These are phyloP conservation scores for Chlorops oryzae DNA, from an alignment of 1,140 invertebrate species.

Conservation along the genomic window DNA sequence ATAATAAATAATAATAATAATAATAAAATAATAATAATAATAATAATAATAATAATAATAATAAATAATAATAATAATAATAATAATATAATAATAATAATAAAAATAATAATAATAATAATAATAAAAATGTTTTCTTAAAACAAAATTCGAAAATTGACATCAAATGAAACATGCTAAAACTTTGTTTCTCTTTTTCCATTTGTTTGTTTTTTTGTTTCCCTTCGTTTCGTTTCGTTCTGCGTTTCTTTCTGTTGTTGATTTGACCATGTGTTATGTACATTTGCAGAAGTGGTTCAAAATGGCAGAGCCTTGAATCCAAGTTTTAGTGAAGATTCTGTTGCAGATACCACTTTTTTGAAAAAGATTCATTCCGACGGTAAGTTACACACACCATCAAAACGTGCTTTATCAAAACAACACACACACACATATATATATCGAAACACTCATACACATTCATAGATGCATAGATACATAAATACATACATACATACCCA, in stretches of 20 bases:
- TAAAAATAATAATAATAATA: not conserved
- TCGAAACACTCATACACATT: too few relatives aligned
- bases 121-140: too few relatives aligned
- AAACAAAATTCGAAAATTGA: too few relatives aligned
- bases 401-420: too few relatives aligned
- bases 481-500: too few relatives aligned
- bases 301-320: slow-evolving; percentile 57
- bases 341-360: slow-evolving; percentile 66
- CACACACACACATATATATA: too few relatives aligned
- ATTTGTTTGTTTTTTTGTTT: not conserved
- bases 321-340: slow-evolving; percentile 70
- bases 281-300: slow-evolving; percentile 48
- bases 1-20: not conserved
- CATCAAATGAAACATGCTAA: too few relatives aligned
- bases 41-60: not conserved
- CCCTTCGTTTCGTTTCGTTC: not conserved
- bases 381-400: slow-evolving; percentile 52
- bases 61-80: not conserved
- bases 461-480: too few relatives aligned
- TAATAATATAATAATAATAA: not conserved
- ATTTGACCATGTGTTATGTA: not conserved
- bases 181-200: too few relatives aligned
- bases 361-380: slow-evolving; percentile 79
- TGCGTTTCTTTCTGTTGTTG: slow-evolving; percentile 2
- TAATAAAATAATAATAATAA: too few relatives aligned